Evolutionary conservation across 2,113 vertebrate genomes (phyloP), one percentile per base, ranked within the genome.

Genomic region (Probosciger aterrimus): DNA sequence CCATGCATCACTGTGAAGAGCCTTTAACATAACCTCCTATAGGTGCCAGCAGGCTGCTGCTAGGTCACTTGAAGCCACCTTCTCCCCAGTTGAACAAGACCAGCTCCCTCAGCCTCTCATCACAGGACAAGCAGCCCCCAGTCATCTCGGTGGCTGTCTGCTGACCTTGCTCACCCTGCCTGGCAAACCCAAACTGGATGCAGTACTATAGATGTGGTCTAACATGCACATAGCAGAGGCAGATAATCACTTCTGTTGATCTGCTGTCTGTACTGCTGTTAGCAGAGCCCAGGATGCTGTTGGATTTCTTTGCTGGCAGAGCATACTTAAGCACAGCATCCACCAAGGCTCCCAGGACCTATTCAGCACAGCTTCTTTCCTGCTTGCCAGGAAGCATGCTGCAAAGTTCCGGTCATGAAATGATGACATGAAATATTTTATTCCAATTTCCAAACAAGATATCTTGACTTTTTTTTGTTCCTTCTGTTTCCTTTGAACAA

Each of bases 321-420:
- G 35, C 65, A 35, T 1, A 0, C 52, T 59, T 4, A 6, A 77
- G 30, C 19, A 4, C 6, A 3, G 25, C 1, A 23, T 41, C 71
- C 71, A 37, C 47, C 63, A 50, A 60, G 79, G 25, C 47, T 71
- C 19, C 30, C 33, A 23, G 70, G 62, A 68, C 63, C 57, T 73
- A 53, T 49, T 30, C 70, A 71, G 79, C 57, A 46, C 22, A 68
- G 52, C n/a, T 0, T 0, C 41, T 62, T 41, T 70, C 49, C 78
- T 59, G 28, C 75, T 75, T 88, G 79, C 89, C 53, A 64, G 27
- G 30, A 90, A 35, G 25, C 33, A 41, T 5, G 7, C 20, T 52
- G 28, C 53, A 55, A 88, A 88, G 18, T 25, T 49, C 30, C 62
- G 49, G 25, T 65, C 71, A 11, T 31, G 55, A 79, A 69, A 76